A percentile compares a stretch with the other conserved stretches of the same genome.
phyloP scores from a whole-genome alignment of 2,797 vertebrate genomes.

The Betta splendens region DNA sequence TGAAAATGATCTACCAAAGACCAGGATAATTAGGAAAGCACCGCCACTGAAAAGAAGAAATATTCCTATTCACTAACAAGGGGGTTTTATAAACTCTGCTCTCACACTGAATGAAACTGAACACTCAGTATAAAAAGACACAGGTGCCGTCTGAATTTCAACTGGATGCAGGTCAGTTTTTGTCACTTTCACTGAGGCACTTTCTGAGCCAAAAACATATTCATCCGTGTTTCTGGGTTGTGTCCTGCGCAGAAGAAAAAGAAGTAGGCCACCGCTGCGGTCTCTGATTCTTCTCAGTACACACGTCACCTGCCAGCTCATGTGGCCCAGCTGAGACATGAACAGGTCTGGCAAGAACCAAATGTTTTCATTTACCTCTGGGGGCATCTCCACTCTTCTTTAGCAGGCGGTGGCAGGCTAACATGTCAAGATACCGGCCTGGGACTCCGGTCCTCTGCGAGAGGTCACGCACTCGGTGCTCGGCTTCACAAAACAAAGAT shows the following conservation, averaged over 20 bases:
- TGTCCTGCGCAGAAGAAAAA: slow-evolving; percentile 62
- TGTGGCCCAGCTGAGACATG: slow-evolving; percentile 74
- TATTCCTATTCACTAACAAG: slow-evolving; percentile 7
- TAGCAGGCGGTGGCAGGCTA: slow-evolving; percentile 69
- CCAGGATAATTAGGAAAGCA: slow-evolving; percentile 25
- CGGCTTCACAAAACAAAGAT: slow-evolving; percentile 65
- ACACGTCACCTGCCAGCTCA: slow-evolving; percentile 78
- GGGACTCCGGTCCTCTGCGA: slow-evolving; percentile 65
- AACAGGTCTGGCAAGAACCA: slow-evolving; percentile 80
- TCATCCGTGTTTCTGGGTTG: slow-evolving; percentile 68
- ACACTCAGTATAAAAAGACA: neutral
- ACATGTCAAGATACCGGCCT: slow-evolving; percentile 72
- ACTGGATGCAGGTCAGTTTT: slow-evolving; percentile 68
- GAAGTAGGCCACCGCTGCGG: slow-evolving; percentile 74
- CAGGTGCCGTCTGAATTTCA: slow-evolving; percentile 47
- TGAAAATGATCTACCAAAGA: slow-evolving; percentile 57
- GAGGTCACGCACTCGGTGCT: slow-evolving; percentile 64
- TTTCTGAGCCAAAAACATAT: slow-evolving; percentile 58
- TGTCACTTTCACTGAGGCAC: slow-evolving; percentile 43
- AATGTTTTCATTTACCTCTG: slow-evolving; percentile 81
- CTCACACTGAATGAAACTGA: slow-evolving; percentile 23
- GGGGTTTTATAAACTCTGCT: slow-evolving; percentile 15
- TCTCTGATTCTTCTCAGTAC: slow-evolving; percentile 70
- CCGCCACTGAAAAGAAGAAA: slow-evolving; percentile 6
- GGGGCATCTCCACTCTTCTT: slow-evolving; percentile 76